These are phyloP conservation scores for Amia ocellicauda DNA, from an alignment of 2,113 vertebrate species.

Conservation along the genomic window DNA sequence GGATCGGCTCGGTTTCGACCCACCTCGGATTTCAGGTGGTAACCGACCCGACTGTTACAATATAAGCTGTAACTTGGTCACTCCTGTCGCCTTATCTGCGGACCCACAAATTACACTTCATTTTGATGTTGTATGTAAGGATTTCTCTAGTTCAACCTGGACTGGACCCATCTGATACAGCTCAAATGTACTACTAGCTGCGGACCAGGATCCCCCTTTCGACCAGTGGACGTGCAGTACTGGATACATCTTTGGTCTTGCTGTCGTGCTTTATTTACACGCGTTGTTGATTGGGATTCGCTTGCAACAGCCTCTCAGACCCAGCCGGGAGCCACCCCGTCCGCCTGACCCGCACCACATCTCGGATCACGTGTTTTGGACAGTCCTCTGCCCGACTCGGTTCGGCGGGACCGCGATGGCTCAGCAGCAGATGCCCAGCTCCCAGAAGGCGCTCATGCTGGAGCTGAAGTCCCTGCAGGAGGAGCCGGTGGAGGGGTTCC, in stretches of 20 bases:
- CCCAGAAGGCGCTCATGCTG: slow-evolving; percentile 94
- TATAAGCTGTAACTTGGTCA: too few species aligned
- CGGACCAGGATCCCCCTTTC: too few species aligned
- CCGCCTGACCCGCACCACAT: background rate
- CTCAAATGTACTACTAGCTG: too few species aligned
- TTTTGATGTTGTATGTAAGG: too few species aligned
- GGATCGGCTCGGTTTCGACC: background rate
- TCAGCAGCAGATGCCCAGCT: slow-evolving; percentile 94
- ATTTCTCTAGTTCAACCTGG: too few species aligned
- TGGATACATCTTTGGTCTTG: too few species aligned
- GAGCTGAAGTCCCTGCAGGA: slow-evolving; percentile 92
- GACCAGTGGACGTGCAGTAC: too few species aligned
- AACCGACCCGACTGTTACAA: too few species aligned
- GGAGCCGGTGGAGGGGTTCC: slow-evolving; percentile 91
- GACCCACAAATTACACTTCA: too few species aligned
- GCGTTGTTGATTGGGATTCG: background rate
- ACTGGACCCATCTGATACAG: too few species aligned
- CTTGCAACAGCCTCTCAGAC: slow-evolving; percentile 32
- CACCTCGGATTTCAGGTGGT: too few species aligned
- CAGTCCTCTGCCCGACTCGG: background rate
- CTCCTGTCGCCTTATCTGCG: too few species aligned
- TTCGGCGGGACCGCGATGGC: slow-evolving; percentile 68
- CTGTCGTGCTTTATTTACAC: background rate
- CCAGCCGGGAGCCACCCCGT: slow-evolving; percentile 56
- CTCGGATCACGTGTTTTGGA: slow-evolving; percentile 29